A percentile compares a stretch with the other conserved stretches of the same genome.
Conservation (phyloP, 2,113 vertebrate genomes). For the Bambusicola thoracicus region DNA sequence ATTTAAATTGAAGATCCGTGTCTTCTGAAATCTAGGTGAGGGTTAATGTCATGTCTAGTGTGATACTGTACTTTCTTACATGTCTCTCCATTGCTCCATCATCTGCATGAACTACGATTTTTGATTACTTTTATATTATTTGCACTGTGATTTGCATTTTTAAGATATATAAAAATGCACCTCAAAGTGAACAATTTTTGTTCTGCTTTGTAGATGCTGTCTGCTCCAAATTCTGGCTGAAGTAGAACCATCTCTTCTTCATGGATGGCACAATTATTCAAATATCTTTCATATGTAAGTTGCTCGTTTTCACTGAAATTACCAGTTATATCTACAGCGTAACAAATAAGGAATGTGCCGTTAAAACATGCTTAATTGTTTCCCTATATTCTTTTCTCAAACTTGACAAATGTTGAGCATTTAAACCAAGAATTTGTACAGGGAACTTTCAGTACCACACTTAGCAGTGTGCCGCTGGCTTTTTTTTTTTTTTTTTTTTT, state of each 20-base stretch:
- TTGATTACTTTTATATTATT: background rate
- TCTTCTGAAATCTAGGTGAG: background rate
- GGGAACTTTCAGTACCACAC: background rate
- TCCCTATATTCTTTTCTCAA: background rate
- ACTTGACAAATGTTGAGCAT: background rate
- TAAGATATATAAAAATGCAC: background rate
- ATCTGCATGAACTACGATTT: background rate
- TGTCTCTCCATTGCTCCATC: background rate
- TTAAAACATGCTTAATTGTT: background rate
- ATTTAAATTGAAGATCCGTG: background rate
- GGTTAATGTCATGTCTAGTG: rapidly evolving
- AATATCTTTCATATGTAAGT: background rate
- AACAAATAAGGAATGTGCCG: background rate
- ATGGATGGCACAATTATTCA: background rate
- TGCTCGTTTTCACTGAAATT: background rate
- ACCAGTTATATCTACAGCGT: background rate
- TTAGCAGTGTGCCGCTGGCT: background rate
- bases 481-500: background rate
- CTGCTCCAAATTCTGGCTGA: background rate
- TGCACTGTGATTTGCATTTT: background rate
- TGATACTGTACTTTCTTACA: background rate
- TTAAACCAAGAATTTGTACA: background rate
- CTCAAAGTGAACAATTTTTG: background rate
- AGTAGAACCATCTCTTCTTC: background rate
- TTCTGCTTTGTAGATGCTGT: background rate